Evolutionary conservation across 2,113 vertebrate genomes (phyloP).

Genomic region (Tychaedon coryphoeus): DNA sequence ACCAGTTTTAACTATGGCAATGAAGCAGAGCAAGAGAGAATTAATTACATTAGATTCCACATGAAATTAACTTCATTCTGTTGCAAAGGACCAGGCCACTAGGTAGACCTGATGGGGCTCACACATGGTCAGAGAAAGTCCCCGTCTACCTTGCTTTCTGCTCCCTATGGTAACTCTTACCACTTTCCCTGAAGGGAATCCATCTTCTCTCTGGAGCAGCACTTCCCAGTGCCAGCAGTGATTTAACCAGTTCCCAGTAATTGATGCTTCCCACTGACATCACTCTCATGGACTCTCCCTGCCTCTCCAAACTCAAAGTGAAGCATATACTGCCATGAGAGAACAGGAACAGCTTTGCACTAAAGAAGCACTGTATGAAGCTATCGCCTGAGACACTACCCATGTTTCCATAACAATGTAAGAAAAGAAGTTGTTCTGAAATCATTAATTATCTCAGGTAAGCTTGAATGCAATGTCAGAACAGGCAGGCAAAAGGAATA

Average conservation of each 20-base stretch:
- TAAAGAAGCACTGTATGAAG: not conserved
- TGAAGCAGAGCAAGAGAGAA: not conserved
- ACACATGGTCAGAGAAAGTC: not conserved
- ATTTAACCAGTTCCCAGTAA: fast-evolving
- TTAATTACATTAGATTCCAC: not conserved
- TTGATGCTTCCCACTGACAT: fast-evolving
- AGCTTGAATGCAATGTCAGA: not conserved
- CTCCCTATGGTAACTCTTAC: fast-evolving
- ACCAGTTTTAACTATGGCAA: not conserved
- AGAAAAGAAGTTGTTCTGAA: not conserved
- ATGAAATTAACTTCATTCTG: no score
- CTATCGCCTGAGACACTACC: fast-evolving
- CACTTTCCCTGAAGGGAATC: not conserved
- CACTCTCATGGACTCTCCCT: not conserved
- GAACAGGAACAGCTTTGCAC: not conserved
- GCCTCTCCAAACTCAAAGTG: not conserved
- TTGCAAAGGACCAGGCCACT: not conserved
- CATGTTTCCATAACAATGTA: not conserved
- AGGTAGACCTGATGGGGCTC: not conserved
- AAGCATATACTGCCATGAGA: not conserved
- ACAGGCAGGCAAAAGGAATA: not conserved
- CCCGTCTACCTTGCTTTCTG: not conserved
- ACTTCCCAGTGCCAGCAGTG: not conserved
- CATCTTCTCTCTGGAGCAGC: not conserved
- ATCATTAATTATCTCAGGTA: not conserved